Percentiles rank a stretch among this genome's conserved stretches.
These are phyloP conservation scores for Thalpophila matura DNA, from an alignment of 2,888 invertebrate species.

Conservation along the genomic window DNA sequence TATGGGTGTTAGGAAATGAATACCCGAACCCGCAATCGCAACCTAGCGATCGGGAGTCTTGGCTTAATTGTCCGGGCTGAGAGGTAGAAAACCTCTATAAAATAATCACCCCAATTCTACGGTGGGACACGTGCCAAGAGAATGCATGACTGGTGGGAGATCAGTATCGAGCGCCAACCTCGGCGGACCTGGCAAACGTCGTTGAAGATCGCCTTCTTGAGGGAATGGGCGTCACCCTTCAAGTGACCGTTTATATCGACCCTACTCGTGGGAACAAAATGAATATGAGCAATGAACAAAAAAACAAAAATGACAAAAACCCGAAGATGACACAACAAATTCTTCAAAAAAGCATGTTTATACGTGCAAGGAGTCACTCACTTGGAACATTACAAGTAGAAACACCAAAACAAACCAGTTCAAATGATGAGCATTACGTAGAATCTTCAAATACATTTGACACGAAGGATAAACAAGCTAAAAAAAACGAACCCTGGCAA, in stretches of 20 bases:
- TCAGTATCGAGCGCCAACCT: conserved; percentile 46
- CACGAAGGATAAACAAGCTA: neutral
- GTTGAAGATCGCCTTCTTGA: conserved; percentile 35
- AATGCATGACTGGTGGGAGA: conserved; percentile 46
- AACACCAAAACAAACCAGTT: neutral
- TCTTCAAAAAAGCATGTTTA: neutral
- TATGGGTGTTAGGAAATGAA: neutral
- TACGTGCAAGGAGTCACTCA: neutral
- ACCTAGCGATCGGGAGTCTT: conserved; percentile 3
- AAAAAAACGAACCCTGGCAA: neutral
- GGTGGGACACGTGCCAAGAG: conserved; percentile 45
- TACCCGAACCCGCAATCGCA: neutral
- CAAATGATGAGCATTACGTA: neutral
- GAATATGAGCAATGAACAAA: neutral
- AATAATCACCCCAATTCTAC: conserved; percentile 46
- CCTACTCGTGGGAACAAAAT: conserved; percentile 23
- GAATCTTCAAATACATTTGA: neutral
- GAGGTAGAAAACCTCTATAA: conserved; percentile 49
- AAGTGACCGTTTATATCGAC: conserved; percentile 33
- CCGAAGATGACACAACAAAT: neutral
- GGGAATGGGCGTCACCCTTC: conserved; percentile 47
- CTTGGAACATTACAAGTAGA: neutral
- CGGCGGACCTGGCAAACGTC: conserved; percentile 42
- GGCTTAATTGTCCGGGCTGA: conserved; percentile 11
- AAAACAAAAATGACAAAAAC: neutral